Base-by-base conservation (phyloP, 1,140 invertebrate species). In the Lasioglossum albipes region DNA sequence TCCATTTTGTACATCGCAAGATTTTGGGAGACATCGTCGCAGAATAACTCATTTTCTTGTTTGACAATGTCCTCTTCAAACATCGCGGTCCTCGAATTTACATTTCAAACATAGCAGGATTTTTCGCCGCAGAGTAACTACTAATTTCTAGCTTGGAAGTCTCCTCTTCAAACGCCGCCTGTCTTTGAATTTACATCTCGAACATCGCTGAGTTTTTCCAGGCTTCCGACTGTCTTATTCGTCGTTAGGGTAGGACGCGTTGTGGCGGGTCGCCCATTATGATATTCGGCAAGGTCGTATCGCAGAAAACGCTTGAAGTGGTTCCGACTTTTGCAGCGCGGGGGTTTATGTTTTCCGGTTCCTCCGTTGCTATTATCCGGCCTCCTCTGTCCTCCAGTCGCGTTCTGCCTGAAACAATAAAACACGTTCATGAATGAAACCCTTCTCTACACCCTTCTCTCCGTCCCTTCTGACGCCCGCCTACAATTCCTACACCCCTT, bases 311-410 rank as follows among this genome's bases (percentile, higher is more conserved):
- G 81, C 75, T 86, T 78, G 69, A 88, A 89, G 87, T 89, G 86
- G 86, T 79, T 81, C 75, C 87, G 78, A 88, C 86, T 89, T 87
- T 89, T 88, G 84, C 36, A 36, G 36, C 85, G 75, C 75, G 84
- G 41, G 89, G 87, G 91, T 92, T 92, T 92, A 92, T 91, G 84
- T 89, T 92, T 92, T 91, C 91, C 90, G 89, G 92, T 90, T 90
- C 89, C 91, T 85, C 79, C 78, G 80, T 84, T 78, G 86, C 82
- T 90, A 90, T 91, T 90, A 90, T 91, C 85, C 89, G 89, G 85
- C 84, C 88, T 88, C 81, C 83, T 84, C 84, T 87, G 86, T 89
- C 77, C 86, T 79, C 86, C 83, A 79, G 76, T 79, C 78, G 83
- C 83, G 84, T 82, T 90, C 79, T 86, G 87, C 81, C 88, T 91